Conservation (phyloP, 2,888 invertebrate genomes). For the Drosophila pseudotakahashii region DNA sequence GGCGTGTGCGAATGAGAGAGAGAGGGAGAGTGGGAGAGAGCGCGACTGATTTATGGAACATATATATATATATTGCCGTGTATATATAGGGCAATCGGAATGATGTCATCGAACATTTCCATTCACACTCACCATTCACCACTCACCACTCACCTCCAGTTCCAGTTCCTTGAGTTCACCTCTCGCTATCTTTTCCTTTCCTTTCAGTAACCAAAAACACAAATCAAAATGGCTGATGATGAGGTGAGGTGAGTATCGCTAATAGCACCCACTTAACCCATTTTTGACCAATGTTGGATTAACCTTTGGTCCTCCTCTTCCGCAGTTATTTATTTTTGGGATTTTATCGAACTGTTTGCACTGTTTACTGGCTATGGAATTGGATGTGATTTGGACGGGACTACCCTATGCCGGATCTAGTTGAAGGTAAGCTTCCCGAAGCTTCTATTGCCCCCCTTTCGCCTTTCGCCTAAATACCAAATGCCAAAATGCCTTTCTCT, state of each 20-base stretch:
- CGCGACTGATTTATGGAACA: slow-evolving; percentile 55
- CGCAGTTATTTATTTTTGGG: slow-evolving; percentile 17
- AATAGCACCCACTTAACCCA: not conserved
- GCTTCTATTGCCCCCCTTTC: not conserved
- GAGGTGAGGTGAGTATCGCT: slow-evolving; percentile 93
- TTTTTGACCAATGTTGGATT: slow-evolving; percentile 8
- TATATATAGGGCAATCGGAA: slow-evolving; percentile 37
- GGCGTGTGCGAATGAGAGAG: slow-evolving; percentile 12
- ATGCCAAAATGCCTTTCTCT: slow-evolving; percentile 40
- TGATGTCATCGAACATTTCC: slow-evolving; percentile 44
- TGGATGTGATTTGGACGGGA: slow-evolving; percentile 1
- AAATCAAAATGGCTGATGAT: slow-evolving; percentile 94
- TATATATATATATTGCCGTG: slow-evolving; percentile 2
- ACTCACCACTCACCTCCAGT: slow-evolving; percentile 16
- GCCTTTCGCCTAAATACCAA: not conserved
- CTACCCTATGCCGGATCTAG: not conserved
- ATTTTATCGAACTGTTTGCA: not conserved
- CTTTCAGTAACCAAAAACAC: slow-evolving; percentile 80
- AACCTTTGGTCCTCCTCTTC: slow-evolving; percentile 16
- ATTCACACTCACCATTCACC: not conserved
- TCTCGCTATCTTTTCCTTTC: slow-evolving; percentile 18
- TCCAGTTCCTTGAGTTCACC: slow-evolving; percentile 35
- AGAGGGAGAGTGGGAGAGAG: not conserved
- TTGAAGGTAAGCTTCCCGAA: slow-evolving; percentile 18
- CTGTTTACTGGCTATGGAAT: not conserved